These are phyloP conservation scores for Xiphophorus couchianus DNA, from an alignment of 2,113 vertebrate species.

Conservation along the genomic window DNA sequence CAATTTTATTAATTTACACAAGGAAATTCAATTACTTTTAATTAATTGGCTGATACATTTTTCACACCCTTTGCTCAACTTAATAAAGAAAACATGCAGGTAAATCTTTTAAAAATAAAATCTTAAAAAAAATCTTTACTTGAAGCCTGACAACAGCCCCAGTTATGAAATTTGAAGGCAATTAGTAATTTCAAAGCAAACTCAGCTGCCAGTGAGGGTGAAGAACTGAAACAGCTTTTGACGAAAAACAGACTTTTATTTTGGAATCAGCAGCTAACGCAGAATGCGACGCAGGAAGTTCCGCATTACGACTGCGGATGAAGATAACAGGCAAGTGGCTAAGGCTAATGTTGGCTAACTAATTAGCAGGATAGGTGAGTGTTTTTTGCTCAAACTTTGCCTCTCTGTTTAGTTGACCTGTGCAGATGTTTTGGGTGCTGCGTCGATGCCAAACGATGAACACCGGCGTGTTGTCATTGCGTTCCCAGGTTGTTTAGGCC, in stretches of 20 bases:
- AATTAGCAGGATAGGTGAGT: conserved; percentile 66
- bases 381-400: conserved; percentile 25
- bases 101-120: too few species aligned
- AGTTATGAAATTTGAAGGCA: too few species aligned
- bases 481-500: conserved; percentile 39
- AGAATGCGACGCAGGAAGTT: conserved; percentile 69
- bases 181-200: too few species aligned
- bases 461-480: conserved; percentile 44
- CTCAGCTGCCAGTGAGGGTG: neutral
- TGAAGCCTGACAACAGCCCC: too few species aligned
- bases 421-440: neutral
- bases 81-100: too few species aligned
- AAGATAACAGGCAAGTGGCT: conserved; percentile 77
- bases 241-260: conserved; percentile 54
- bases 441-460: neutral
- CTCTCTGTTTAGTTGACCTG: neutral
- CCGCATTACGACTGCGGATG: conserved; percentile 69
- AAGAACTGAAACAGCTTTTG: neutral
- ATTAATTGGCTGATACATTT: too few species aligned
- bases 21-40: too few species aligned
- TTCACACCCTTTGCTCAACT: too few species aligned
- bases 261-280: conserved; percentile 48
- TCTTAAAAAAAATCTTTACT: too few species aligned
- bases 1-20: too few species aligned
- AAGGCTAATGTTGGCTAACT: conserved; percentile 80